Evolutionary conservation across 2,113 vertebrate genomes (phyloP).

Genomic region (Oncorhynchus tshawytscha): DNA sequence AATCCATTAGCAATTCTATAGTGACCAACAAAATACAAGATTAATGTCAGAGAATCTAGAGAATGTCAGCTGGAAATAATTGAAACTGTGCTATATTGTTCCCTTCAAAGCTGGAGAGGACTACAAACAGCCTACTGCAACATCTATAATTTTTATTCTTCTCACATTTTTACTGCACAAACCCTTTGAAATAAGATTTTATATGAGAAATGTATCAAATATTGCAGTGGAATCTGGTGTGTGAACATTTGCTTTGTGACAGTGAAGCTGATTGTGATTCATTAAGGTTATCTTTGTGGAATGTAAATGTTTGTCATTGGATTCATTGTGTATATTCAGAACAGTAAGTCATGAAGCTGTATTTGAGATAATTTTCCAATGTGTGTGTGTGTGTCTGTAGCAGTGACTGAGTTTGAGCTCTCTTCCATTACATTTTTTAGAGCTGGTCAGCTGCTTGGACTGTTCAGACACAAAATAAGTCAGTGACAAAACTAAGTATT

Average conservation of each 20-base stretch:
- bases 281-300: constrained; percentile 11
- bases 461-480: constrained; percentile 14
- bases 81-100: background rate
- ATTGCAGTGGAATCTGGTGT: constrained; percentile 4
- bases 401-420: background rate
- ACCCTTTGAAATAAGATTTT: background rate
- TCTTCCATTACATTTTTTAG: constrained; percentile 19
- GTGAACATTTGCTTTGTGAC: background rate
- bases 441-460: constrained; percentile 33
- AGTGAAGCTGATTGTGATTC: background rate
- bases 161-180: background rate
- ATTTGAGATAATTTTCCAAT: constrained; percentile 1
- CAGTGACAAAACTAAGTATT: constrained; percentile 47
- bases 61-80: background rate
- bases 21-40: background rate
- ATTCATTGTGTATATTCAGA: background rate
- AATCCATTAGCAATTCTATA: background rate
- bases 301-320: constrained; percentile 28
- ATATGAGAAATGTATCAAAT: background rate
- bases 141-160: background rate
- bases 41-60: constrained; percentile 1
- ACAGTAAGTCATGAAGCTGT: background rate
- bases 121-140: background rate
- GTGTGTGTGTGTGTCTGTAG: background rate
- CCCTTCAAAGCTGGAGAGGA: background rate